Evolutionary conservation across 1,140 invertebrate species (phyloP).

Genomic region (Pissodes strobi): DNA sequence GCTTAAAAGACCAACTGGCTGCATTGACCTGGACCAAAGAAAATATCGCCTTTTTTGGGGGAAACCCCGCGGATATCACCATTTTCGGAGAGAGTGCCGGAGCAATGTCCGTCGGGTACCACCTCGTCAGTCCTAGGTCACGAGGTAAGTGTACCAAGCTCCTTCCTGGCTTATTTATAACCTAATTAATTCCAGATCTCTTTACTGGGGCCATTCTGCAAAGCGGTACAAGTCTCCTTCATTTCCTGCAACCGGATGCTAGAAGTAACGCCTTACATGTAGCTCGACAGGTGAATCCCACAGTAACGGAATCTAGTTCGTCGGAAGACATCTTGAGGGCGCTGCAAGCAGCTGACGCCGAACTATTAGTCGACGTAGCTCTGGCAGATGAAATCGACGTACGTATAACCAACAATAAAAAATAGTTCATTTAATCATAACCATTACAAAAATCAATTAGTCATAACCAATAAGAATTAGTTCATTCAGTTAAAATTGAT

Average conservation of each 20-base stretch:
- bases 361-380: background rate
- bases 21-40: constrained; percentile 71
- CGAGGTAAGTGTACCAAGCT: constrained; percentile 57
- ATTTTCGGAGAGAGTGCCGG: constrained; percentile 72
- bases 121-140: constrained; percentile 70
- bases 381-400: too few species aligned
- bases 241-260: constrained; percentile 2
- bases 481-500: too few species aligned
- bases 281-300: constrained; percentile 1
- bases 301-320: background rate
- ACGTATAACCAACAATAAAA: too few species aligned
- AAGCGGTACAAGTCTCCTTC: constrained; percentile 7
- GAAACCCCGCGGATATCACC: constrained; percentile 70
- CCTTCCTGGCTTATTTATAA: too few species aligned
- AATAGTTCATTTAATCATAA: too few species aligned
- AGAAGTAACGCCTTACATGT: background rate
- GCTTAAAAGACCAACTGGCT: constrained; percentile 72
- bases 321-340: constrained; percentile 1
- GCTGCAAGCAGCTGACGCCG: constrained; percentile 2
- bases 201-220: constrained; percentile 13
- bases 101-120: constrained; percentile 63
- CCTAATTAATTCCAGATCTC: constrained; percentile 3
- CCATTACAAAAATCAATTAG: too few species aligned
- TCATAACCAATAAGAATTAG: too few species aligned
- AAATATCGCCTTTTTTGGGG: constrained; percentile 72